Conservation (phyloP, 2,113 vertebrate species). For the Athene noctua region DNA sequence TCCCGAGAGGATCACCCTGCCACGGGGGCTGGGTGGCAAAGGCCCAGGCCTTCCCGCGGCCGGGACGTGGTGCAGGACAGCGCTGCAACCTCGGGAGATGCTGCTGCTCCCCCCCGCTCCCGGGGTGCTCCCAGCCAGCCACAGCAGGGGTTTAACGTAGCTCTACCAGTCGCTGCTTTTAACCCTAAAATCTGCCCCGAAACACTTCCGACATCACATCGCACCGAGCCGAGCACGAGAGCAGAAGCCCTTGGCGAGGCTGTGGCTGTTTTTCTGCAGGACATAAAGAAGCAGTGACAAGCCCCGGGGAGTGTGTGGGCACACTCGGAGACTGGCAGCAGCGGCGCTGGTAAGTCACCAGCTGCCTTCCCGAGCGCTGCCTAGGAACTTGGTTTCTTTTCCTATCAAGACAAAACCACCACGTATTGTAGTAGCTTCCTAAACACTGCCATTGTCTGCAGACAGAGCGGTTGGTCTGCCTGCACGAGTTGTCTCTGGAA, state of each 20-base stretch:
- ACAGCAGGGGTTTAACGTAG: rapidly evolving
- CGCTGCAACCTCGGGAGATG: rapidly evolving
- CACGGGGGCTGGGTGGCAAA: background rate
- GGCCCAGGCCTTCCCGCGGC: background rate
- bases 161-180: background rate
- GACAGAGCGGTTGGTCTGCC: background rate
- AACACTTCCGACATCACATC: background rate
- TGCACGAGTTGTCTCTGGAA: background rate
- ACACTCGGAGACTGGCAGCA: rapidly evolving
- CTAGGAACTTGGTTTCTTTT: background rate
- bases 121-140: background rate
- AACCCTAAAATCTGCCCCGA: background rate
- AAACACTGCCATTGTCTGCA: background rate
- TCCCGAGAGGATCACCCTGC: background rate
- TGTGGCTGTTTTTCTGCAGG: background rate
- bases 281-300: background rate
- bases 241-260: background rate
- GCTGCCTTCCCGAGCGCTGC: background rate
- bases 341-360: background rate
- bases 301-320: rapidly evolving
- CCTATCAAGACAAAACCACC: background rate
- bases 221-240: rapidly evolving
- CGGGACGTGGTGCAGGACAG: background rate
- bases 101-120: background rate
- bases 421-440: background rate